These are phyloP conservation scores for Lepus townsendii DNA, from an alignment of 2,797 vertebrate species.

Conservation along the genomic window DNA sequence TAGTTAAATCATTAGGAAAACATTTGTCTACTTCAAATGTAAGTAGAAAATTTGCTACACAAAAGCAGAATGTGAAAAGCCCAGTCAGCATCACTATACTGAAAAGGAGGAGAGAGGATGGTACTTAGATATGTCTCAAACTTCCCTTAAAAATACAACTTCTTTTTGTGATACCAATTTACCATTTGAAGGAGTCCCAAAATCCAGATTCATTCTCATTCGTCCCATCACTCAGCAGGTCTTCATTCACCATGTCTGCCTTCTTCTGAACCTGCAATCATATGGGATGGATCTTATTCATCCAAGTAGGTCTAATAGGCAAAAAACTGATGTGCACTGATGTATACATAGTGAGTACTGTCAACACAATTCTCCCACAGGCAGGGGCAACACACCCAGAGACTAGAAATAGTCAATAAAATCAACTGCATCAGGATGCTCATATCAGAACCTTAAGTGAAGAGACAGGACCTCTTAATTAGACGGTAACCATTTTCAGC, in stretches of 20 bases:
- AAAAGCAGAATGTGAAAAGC: background rate
- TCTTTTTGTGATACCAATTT: slow-evolving; percentile 48
- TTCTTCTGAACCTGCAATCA: slow-evolving; percentile 97
- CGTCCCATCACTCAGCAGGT: slow-evolving; percentile 95
- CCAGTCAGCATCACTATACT: background rate
- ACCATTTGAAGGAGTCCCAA: slow-evolving; percentile 98
- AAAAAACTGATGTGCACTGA: background rate
- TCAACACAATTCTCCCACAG: background rate
- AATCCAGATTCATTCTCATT: slow-evolving; percentile 95
- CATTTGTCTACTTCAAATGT: background rate
- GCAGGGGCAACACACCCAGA: background rate
- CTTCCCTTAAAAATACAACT: slow-evolving; percentile 18
- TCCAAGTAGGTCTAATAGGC: background rate
- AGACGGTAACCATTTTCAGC: background rate
- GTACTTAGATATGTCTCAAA: background rate
- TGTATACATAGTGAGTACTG: background rate
- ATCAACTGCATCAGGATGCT: background rate
- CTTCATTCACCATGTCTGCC: slow-evolving; percentile 96
- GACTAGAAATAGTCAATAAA: background rate
- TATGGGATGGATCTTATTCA: background rate
- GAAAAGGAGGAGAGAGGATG: background rate
- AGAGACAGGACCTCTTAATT: background rate
- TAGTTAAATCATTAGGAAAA: background rate
- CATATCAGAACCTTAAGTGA: background rate
- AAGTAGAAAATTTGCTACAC: background rate